A percentile compares a stretch with the other conserved stretches of the same genome.
phyloP scores from a whole-genome alignment of 2,888 invertebrate species.

The Lasius fuliginosus region DNA sequence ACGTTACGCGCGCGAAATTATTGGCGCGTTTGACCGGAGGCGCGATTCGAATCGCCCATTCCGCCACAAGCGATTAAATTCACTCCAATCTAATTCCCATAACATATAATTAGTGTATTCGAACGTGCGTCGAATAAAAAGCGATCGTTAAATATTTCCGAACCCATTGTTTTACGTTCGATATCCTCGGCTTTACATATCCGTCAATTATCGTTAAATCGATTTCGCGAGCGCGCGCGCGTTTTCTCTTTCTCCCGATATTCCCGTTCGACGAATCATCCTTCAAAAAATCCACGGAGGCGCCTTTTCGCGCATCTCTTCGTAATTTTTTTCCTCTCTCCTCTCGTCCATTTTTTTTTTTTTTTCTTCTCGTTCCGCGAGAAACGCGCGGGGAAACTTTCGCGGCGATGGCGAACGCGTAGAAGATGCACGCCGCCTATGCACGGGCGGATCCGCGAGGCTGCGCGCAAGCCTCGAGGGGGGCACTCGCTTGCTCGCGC shows the following conservation, averaged over 20 bases:
- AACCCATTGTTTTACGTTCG: background rate
- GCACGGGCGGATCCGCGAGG: conserved; percentile 76
- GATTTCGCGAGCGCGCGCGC: background rate
- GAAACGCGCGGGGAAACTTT: conserved; percentile 31
- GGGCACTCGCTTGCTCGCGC: conserved; percentile 44
- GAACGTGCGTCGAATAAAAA: background rate
- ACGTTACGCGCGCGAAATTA: conserved; percentile 38
- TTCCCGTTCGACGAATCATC: too few relatives aligned
- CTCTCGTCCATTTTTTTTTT: too few relatives aligned
- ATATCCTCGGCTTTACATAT: background rate
- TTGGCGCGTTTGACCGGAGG: conserved; percentile 31
- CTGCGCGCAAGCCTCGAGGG: conserved; percentile 44
- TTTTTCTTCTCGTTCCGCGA: too few relatives aligned
- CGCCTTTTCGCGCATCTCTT: too few relatives aligned
- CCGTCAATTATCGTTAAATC: background rate
- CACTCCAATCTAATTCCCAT: conserved; percentile 20
- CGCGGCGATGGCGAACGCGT: conserved; percentile 58
- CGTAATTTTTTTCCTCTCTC: too few relatives aligned
- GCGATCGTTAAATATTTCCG: background rate
- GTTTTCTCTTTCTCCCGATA: background rate
- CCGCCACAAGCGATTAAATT: background rate
- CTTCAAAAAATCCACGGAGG: too few relatives aligned
- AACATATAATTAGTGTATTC: conserved; percentile 22
- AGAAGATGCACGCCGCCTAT: conserved; percentile 71
- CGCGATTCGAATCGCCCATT: conserved; percentile 22